Evolutionary conservation across 2,113 vertebrate genomes (phyloP), one percentile per base, ranked within the genome.

Genomic region (Silurus asotus): DNA sequence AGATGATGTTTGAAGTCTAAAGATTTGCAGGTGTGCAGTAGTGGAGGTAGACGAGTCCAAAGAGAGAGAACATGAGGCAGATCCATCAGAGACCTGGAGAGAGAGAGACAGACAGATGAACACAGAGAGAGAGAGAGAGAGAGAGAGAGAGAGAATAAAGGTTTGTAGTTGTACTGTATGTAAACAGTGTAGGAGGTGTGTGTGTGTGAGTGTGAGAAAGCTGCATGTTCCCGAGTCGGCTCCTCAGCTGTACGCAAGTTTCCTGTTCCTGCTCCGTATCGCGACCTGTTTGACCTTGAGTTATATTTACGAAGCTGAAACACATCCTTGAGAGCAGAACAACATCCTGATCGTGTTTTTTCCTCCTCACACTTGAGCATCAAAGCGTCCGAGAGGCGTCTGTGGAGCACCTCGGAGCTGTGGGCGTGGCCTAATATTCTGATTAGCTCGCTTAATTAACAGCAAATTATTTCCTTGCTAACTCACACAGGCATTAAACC

Each of bases 321-420:
- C 91, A 93, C 91, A 91, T 93, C 91, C 87, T 89, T 91, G 86
- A 84, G 89, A 90, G 88, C 90, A 90, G 82, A 92, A 94, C 84
- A 94, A 93, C 94, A 93, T 93, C 93, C 93, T 93, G 92, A 92
- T 94, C 90, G 86, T 67, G 76, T 37, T 37, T 37, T 37, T 76
- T 91, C 82, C 90, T 89, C 87, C 89, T 89, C 90, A 93, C 91
- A 85, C 88, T 90, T 87, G 89, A 88, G 17, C 91, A 91, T 93
- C 90, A 94, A 93, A 94, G 93, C 87, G 70, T 84, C 89, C 90
- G 90, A 92, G 93, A 92, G 93, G 91, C 91, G 93, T 86, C 70
- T 89, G 37, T 37, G 37, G 37, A 37, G 37, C 37, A 69, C 15
- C 69, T 48, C 19, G 9, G 45, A 72, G 72, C 17, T 10, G 5